phyloP scores from a whole-genome alignment of 2,888 invertebrate genomes.

The Coelogynopora nodosa region DNA sequence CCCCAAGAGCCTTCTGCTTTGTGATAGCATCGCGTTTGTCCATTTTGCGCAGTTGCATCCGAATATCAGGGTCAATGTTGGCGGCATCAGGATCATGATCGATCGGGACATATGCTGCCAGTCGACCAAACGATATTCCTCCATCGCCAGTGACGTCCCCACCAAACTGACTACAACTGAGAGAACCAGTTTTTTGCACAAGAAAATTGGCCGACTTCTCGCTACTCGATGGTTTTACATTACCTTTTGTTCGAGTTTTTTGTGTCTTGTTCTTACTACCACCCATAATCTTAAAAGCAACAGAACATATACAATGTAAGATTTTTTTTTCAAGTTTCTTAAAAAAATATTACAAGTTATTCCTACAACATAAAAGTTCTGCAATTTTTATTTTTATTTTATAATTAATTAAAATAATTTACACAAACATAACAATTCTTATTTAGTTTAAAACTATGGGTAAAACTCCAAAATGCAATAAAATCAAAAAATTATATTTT shows the following conservation, averaged over 20 bases:
- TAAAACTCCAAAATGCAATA: no score
- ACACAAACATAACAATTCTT: no score
- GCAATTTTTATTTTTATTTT: no score
- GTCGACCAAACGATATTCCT: background rate
- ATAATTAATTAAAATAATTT: no score
- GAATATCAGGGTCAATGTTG: slow-evolving; percentile 36
- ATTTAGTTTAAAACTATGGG: no score
- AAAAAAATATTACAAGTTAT: no score
- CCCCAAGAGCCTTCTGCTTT: slow-evolving; percentile 56
- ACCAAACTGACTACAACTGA: background rate
- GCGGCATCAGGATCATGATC: slow-evolving; percentile 8
- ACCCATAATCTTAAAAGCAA: no score
- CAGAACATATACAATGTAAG: no score
- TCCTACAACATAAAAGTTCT: no score
- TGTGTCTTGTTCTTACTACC: slow-evolving; percentile 27
- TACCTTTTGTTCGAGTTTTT: slow-evolving; percentile 7
- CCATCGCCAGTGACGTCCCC: background rate
- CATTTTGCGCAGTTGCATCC: slow-evolving; percentile 37
- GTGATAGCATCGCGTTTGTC: slow-evolving; percentile 42
- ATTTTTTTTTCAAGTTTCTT: no score
- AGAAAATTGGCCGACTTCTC: background rate
- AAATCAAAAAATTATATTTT: no score
- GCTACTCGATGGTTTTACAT: slow-evolving; percentile 6
- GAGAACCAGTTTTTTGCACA: background rate
- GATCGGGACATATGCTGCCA: background rate